phyloP scores from a whole-genome alignment of 2,113 vertebrate species.

The Excalfactoria chinensis region DNA sequence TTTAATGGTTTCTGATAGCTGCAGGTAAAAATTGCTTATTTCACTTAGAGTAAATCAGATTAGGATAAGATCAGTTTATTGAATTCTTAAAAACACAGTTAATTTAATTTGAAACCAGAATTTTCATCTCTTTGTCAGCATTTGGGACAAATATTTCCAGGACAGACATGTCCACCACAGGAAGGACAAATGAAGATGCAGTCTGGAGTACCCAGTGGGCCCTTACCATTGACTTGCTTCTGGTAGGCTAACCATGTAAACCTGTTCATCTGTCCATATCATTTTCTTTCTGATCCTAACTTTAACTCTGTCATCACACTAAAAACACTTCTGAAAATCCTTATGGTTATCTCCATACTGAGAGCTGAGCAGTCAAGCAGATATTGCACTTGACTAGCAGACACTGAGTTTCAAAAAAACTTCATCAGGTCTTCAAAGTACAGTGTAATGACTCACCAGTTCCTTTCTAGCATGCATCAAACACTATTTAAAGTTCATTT shows the following conservation, averaged over 20 bases:
- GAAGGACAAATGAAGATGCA: neutral
- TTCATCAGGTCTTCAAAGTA: conserved; percentile 1
- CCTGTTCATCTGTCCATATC: neutral
- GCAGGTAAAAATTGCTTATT: neutral
- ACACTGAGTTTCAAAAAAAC: neutral
- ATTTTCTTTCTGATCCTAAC: conserved; percentile 7
- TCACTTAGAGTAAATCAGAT: neutral
- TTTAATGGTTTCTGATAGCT: neutral
- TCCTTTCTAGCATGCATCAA: conserved; percentile 32
- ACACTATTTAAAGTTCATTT: conserved; percentile 24
- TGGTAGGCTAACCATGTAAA: neutral
- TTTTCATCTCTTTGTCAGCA: neutral
- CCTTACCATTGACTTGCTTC: neutral
- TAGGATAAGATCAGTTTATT: neutral
- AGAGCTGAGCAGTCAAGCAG: neutral
- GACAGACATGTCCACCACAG: neutral
- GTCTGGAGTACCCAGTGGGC: neutral
- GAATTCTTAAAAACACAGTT: neutral
- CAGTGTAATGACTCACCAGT: conserved; percentile 19
- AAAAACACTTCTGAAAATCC: conserved; percentile 29
- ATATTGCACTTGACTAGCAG: conserved; percentile 2
- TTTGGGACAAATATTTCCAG: neutral
- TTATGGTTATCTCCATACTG: neutral
- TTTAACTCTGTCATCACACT: neutral
- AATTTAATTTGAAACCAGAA: neutral